Conservation (phyloP, 2,888 invertebrate genomes). For the Pharmacophagus antenor region DNA sequence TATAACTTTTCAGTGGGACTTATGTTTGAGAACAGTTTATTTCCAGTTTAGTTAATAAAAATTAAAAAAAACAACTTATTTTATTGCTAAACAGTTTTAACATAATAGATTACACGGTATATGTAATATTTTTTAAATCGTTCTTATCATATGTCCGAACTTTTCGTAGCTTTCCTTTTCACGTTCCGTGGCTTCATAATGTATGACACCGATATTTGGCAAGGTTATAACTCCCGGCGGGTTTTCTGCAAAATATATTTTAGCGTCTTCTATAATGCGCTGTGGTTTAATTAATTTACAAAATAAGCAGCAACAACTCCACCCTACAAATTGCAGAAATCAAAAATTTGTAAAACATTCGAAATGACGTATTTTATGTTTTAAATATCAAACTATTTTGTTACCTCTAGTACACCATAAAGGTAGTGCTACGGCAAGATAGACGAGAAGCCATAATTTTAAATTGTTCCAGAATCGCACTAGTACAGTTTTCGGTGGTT, state of each 20-base stretch:
- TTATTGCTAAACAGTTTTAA: no score
- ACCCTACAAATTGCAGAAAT: slow-evolving; percentile 60
- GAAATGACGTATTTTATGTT: no score
- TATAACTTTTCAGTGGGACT: no score
- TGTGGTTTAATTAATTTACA: slow-evolving; percentile 81
- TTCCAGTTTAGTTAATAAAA: no score
- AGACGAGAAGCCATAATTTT: slow-evolving; percentile 54
- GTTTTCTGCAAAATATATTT: slow-evolving; percentile 76
- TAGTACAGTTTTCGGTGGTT: slow-evolving; percentile 32
- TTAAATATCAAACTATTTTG: not conserved
- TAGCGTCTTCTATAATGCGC: slow-evolving; percentile 76
- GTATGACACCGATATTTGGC: slow-evolving; percentile 48
- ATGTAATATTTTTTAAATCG: slow-evolving; percentile 48
- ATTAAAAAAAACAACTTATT: slow-evolving; percentile 2
- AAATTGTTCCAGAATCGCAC: slow-evolving; percentile 45
- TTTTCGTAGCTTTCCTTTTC: slow-evolving; percentile 80
- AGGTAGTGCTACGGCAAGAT: slow-evolving; percentile 55
- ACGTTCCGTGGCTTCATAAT: slow-evolving; percentile 77
- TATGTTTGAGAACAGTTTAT: no score
- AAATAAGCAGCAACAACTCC: slow-evolving; percentile 83
- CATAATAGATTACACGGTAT: no score
- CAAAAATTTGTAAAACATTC: not conserved
- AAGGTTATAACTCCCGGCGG: slow-evolving; percentile 75
- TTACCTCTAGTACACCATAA: slow-evolving; percentile 66
- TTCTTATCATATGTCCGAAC: slow-evolving; percentile 79